These are phyloP conservation scores for Lepus oiostolus DNA, from an alignment of 2,797 vertebrate genomes.

Conservation along the genomic window DNA sequence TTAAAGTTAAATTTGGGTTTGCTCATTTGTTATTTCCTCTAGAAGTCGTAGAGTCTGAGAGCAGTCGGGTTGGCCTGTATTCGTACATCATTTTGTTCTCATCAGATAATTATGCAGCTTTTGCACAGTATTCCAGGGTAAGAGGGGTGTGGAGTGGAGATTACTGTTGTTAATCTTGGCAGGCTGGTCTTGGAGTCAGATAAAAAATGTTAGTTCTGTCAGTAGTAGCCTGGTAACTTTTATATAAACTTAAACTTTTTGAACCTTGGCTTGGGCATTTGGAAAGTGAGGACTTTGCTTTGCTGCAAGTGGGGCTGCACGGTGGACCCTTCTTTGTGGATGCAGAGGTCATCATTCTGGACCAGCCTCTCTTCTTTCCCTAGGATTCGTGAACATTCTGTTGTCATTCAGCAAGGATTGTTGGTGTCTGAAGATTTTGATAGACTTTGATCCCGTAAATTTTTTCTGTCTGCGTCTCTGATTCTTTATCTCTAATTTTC, in stretches of 20 bases:
- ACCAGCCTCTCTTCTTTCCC: too few relatives aligned
- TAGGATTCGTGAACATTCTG: not conserved
- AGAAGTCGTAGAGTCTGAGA: constrained; percentile 54
- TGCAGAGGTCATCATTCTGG: not conserved
- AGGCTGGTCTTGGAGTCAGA: not conserved
- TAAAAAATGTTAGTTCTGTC: constrained; percentile 12
- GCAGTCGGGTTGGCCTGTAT: constrained; percentile 25
- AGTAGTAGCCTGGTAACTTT: constrained; percentile 26
- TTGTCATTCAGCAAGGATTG: not conserved
- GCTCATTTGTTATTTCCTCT: constrained; percentile 55
- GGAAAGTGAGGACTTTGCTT: not conserved
- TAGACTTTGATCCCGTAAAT: not conserved
- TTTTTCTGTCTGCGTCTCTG: not conserved
- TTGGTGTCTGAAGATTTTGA: not conserved
- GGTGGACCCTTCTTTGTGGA: not conserved
- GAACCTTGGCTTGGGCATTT: constrained; percentile 29
- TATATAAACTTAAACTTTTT: constrained; percentile 31
- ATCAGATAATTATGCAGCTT: constrained; percentile 1
- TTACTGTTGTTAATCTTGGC: constrained; percentile 22
- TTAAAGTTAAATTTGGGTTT: constrained; percentile 51
- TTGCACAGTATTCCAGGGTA: not conserved
- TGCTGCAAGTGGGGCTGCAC: not conserved
- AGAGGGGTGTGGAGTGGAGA: not conserved
- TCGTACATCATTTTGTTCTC: constrained; percentile 17
- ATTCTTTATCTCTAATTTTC: constrained; percentile 55